Base-by-base conservation (phyloP, 2,113 vertebrate genomes). In the Gambusia affinis region DNA sequence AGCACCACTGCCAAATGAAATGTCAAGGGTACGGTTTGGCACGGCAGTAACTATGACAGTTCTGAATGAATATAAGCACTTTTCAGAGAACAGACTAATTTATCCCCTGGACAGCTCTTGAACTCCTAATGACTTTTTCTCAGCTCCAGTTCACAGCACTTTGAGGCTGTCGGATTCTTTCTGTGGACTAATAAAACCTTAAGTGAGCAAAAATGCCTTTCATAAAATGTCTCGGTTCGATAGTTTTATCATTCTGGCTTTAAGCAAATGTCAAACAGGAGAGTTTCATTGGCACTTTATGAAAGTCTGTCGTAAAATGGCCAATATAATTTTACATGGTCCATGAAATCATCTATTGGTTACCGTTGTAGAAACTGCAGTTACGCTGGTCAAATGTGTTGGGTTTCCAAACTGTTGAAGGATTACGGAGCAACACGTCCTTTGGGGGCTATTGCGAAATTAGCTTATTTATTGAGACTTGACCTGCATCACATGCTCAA, bases 121-220 rank as follows among this genome's bases (percentile, higher is more conserved):
- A 88, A 85, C 73, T 89, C 84, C 47, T 85, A 86, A 89, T 87
- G 87, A 87, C 80, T 86, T 87, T 90, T 75, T 60, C 79, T 81
- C 80, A 65, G 75, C 80, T 82, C 68, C 54, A 73, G 83, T 80
- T 78, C 87, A 79, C 31, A 7, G 64, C 71, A 75, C 76, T 68
- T 65, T 28, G 29, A 64, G 72, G 64, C 62, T 47, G 30, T 33
- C 69, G 12, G 82, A 83, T 70, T 65, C 74, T 89, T 91, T 77
- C 81, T 85, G 85, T 78, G 76, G 74, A 87, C 85, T 87, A 93
- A 94, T 94, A 94, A 94, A 94, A 91, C 86, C 71, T 84, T 91
- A 92, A 93, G 93, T 89, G 92, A 89, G 89, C 89, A 89, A 92
- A 92, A 93, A 91, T 76, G 87, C 87, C 88, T 87, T 93, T 93